phyloP scores from a whole-genome alignment of 1,140 invertebrate species.

The Berghia stephanieae region DNA sequence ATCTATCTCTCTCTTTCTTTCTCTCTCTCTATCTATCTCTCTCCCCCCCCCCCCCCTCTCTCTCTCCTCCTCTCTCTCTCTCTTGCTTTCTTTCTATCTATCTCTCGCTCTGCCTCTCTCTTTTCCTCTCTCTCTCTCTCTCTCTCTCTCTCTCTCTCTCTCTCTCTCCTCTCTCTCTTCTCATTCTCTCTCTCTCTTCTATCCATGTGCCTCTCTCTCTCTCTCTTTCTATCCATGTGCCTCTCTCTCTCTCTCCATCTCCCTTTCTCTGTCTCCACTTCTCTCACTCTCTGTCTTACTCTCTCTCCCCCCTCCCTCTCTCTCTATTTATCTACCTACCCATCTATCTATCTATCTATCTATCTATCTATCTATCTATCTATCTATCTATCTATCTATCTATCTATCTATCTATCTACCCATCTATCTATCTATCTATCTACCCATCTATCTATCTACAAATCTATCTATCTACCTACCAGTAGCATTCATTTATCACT shows the following conservation, averaged over 20 bases:
- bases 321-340: no score
- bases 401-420: no score
- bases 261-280: neutral
- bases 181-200: conserved; percentile 22
- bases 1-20: neutral
- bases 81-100: neutral
- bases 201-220: neutral
- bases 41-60: conserved; percentile 9
- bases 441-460: no score
- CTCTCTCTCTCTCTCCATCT: neutral
- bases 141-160: neutral
- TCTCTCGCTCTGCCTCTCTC: conserved; percentile 18
- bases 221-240: neutral
- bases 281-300: no score
- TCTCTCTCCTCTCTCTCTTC: conserved; percentile 24
- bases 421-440: no score
- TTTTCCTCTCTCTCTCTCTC: neutral
- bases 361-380: no score
- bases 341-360: no score
- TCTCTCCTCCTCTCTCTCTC: conserved; percentile 17
- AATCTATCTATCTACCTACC: no score
- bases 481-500: no score
- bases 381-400: no score
- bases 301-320: no score
- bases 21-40: conserved; percentile 9